Conservation (phyloP, 1,140 invertebrate genomes). For the Mya arenaria region DNA sequence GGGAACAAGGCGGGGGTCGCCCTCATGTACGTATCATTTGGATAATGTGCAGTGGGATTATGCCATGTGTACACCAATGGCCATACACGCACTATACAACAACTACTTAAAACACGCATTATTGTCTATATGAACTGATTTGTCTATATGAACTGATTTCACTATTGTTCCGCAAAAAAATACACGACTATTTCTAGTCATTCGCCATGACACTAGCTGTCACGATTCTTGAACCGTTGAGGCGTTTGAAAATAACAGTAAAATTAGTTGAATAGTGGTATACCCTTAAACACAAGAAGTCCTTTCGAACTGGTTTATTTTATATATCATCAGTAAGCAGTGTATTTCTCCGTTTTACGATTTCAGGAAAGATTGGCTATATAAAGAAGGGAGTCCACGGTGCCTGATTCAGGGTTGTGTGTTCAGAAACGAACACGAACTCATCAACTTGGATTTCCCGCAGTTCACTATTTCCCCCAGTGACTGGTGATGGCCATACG, state of each 20-base stretch:
- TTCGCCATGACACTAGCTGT: background rate
- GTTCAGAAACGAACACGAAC: conserved; percentile 42
- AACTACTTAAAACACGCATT: background rate
- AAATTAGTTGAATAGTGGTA: background rate
- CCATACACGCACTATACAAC: background rate
- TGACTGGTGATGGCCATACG: conserved; percentile 21
- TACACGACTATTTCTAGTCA: background rate
- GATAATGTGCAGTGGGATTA: background rate
- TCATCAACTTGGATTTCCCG: conserved; percentile 27
- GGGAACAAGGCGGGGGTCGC: conserved; percentile 25
- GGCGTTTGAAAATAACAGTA: background rate
- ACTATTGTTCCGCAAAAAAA: background rate
- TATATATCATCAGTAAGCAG: background rate
- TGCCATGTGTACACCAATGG: background rate
- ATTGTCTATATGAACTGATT: background rate
- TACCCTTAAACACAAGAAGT: background rate
- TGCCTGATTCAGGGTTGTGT: conserved; percentile 28
- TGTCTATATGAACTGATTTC: background rate
- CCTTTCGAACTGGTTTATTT: background rate
- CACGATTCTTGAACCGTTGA: background rate
- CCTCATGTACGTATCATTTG: conserved; percentile 12
- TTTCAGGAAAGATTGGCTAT: conserved; percentile 32
- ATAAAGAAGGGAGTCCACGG: conserved; percentile 28
- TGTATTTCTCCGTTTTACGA: background rate
- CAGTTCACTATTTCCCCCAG: conserved; percentile 17